Evolutionary conservation across 2,113 vertebrate species (phyloP).

Genomic region (Prunella himalayana): DNA sequence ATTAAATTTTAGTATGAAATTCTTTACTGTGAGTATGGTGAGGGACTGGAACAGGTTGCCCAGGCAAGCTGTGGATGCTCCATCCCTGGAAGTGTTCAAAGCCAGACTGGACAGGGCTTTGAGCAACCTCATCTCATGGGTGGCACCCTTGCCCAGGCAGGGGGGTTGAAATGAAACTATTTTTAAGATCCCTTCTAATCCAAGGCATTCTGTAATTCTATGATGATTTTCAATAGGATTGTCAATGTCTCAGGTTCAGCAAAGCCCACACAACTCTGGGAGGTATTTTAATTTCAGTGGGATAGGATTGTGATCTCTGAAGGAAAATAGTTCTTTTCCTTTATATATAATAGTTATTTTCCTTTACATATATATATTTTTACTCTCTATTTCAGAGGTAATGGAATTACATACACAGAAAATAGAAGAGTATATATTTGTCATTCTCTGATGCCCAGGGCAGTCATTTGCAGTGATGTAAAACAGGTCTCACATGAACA

Average conservation of each 20-base stretch:
- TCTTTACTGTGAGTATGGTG: background rate
- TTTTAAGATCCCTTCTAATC: background rate
- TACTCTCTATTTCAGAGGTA: background rate
- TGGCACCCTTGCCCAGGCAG: background rate
- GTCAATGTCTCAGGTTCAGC: background rate
- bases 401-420: background rate
- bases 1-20: background rate
- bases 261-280: background rate
- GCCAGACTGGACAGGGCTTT: accelerated
- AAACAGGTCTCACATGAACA: background rate
- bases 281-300: background rate
- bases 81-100: background rate
- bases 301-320: background rate
- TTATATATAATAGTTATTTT: background rate
- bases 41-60: background rate
- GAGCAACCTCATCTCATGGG: accelerated
- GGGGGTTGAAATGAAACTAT: background rate
- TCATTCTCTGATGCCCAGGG: background rate
- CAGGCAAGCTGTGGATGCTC: background rate
- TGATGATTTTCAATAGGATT: background rate
- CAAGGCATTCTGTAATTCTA: background rate
- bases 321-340: background rate
- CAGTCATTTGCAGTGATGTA: background rate
- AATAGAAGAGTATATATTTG: background rate
- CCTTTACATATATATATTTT: background rate